Base-by-base conservation (phyloP, 2,797 vertebrate species). In the Callimico goeldii region DNA sequence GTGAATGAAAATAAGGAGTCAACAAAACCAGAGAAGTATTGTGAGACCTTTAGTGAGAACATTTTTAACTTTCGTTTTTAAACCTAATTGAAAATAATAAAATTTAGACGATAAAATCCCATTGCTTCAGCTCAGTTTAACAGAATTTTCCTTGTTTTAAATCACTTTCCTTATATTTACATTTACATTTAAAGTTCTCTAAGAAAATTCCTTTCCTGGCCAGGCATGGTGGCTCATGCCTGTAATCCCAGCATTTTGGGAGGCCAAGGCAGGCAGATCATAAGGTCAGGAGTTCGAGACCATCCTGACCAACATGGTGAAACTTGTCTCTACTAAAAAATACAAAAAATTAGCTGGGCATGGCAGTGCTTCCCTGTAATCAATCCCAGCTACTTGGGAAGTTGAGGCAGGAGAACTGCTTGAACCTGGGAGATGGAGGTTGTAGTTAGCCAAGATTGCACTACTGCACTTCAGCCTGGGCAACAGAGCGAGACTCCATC, bases 11-110 rank as follows among this genome's bases (percentile, higher is more conserved):
- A 61, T 24, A 41, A 72, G 7, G 15, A 80, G 28, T 88, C 19
- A 89, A 15, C 7, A 64, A 24, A 89, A 89, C 64, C 7, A 61
- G 30, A 88, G 8, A 48, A 57, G 48, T 88, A 91, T 73, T 88
- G n/a, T 84, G 39, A 83, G 64, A 52, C 9, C 52, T 76, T 94
- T 93, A 91, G 43, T 7, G 14, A 84, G 36, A 84, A 3, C 14
- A 83, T 39, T 72, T 70, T 72, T 67, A 22, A 52, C 11, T 83
- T 91, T 94, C 43, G 55, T 24, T 83, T 88, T 92, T 36, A 91
- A 97, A 73, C 1, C 4, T 2, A 73, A 52, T n/a, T 79, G 88
- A 80, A 89, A 92, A 58, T 55, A 88, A 75, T 64, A 61, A 30
- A 15, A 88, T 85, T 95, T 84, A 72, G 2, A 77, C 85, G 41